These are phyloP conservation scores for Peromyscus aztecus DNA, from an alignment of 2,797 vertebrate species.

Conservation along the genomic window DNA sequence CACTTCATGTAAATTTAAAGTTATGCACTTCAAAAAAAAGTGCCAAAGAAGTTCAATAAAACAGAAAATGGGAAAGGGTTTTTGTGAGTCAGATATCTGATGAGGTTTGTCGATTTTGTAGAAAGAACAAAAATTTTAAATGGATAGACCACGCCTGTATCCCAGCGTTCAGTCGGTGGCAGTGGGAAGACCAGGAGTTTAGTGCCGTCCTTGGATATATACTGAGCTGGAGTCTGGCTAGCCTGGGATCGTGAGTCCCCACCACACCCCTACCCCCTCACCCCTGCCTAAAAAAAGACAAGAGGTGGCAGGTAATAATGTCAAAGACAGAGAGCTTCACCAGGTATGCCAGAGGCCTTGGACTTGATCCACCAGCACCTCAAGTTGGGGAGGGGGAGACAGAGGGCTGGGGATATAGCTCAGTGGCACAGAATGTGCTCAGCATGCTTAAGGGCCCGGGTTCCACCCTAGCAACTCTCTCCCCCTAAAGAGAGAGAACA, in stretches of 20 bases:
- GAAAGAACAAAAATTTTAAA: not conserved
- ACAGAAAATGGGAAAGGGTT: not conserved
- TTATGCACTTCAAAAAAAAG: not conserved
- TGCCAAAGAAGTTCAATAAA: not conserved
- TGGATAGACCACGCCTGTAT: not conserved
- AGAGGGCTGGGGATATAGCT: not conserved
- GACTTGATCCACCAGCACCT: not conserved
- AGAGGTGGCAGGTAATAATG: not conserved
- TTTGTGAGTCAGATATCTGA: conserved; percentile 17
- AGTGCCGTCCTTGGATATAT: not conserved
- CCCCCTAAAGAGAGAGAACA: not conserved
- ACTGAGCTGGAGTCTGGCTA: not conserved
- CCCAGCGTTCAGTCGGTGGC: not conserved
- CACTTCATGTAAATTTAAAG: not conserved
- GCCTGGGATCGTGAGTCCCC: not conserved
- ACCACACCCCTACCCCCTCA: not conserved
- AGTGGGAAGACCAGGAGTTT: not conserved
- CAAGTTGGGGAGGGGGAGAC: not conserved
- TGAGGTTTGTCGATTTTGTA: not conserved
- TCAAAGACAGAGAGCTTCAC: not conserved
- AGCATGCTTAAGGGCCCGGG: not conserved
- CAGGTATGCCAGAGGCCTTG: not conserved
- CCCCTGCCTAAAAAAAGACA: not conserved
- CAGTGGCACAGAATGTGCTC: not conserved
- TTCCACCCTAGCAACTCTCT: not conserved